These are phyloP conservation scores for Meteorus cinctellus DNA, from an alignment of 2,888 invertebrate genomes.

Conservation along the genomic window DNA sequence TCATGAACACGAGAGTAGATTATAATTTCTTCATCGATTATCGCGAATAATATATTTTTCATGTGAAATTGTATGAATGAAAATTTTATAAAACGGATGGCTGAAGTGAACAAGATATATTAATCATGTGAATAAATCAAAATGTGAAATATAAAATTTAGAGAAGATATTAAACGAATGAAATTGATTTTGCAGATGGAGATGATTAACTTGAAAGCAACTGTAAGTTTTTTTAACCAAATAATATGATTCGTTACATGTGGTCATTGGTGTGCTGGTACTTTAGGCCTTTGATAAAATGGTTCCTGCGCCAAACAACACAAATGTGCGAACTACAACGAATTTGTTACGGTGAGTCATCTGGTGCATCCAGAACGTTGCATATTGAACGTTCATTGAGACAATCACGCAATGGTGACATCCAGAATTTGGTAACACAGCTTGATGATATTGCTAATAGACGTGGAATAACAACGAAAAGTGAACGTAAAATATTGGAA, in stretches of 20 bases:
- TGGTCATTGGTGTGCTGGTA: conserved; percentile 78
- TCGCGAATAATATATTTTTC: too few relatives aligned
- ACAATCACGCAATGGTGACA: conserved; percentile 80
- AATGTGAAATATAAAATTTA: background rate
- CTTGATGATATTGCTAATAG: conserved; percentile 78
- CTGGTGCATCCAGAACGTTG: conserved; percentile 82
- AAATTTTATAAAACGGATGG: too few relatives aligned
- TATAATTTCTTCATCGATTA: too few relatives aligned
- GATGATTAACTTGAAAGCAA: conserved; percentile 6
- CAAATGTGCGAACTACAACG: conserved; percentile 93
- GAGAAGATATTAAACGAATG: background rate
- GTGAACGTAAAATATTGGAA: conserved; percentile 76
- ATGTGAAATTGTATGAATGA: too few relatives aligned
- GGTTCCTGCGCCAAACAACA: conserved; percentile 90
- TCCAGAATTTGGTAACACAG: conserved; percentile 81
- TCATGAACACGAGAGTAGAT: too few relatives aligned
- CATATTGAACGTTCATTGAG: conserved; percentile 85
- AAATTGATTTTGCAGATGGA: conserved; percentile 2
- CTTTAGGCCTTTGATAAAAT: conserved; percentile 90
- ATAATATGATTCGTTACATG: conserved; percentile 63
- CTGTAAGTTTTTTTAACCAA: conserved; percentile 4
- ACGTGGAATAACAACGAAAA: conserved; percentile 72
- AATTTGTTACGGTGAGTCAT: conserved; percentile 88
- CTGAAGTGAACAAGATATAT: too few relatives aligned
- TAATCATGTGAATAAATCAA: background rate